phyloP scores from a whole-genome alignment of 1,140 invertebrate species.

The Drosophila ananassae region DNA sequence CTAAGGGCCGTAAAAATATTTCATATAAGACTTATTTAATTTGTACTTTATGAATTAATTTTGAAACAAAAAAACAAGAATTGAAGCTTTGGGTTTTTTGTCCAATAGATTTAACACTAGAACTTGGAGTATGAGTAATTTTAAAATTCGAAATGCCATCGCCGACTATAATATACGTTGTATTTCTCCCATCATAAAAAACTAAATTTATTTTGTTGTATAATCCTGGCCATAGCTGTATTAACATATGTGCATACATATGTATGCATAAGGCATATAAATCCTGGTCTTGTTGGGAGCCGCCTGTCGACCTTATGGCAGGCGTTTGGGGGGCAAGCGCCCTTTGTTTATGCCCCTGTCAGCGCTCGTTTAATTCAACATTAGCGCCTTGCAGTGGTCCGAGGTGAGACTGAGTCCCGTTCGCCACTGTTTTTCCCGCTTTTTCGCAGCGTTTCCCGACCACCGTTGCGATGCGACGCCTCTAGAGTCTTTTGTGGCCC shows the following conservation, averaged over 20 bases:
- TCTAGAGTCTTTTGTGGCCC: constrained; percentile 55
- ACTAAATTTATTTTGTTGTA: not conserved
- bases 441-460: constrained; percentile 6
- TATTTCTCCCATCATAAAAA: too few relatives aligned
- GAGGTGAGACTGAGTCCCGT: constrained; percentile 33
- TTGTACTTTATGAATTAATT: too few relatives aligned
- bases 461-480: constrained; percentile 25
- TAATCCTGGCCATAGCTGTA: not conserved
- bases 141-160: not conserved
- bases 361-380: constrained; percentile 79
- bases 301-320: constrained; percentile 42
- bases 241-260: constrained; percentile 12
- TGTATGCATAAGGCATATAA: constrained; percentile 51
- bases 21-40: too few relatives aligned
- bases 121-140: not conserved
- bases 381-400: constrained; percentile 76
- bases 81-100: too few relatives aligned
- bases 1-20: too few relatives aligned
- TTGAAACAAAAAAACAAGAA: too few relatives aligned
- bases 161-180: too few relatives aligned
- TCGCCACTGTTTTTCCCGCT: constrained; percentile 41
- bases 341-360: constrained; percentile 77
- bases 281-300: constrained; percentile 52
- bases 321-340: constrained; percentile 21
- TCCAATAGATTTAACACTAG: too few relatives aligned